Evolutionary conservation across 2,888 invertebrate genomes (phyloP), one percentile per base, ranked within the genome.

Genomic region (Chouioia cunea): DNA sequence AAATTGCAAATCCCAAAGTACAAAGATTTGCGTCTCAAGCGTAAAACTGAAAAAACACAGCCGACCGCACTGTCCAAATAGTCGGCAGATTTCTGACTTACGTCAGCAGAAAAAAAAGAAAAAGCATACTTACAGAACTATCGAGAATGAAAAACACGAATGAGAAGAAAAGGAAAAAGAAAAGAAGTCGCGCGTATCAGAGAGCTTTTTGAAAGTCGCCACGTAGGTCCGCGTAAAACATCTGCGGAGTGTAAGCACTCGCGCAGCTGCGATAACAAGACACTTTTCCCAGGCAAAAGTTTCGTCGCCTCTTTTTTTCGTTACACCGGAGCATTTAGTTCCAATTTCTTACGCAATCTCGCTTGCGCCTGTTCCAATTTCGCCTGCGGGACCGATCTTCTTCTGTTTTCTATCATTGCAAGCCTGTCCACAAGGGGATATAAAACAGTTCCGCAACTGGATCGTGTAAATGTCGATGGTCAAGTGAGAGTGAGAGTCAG

Each of bases 1-100:
- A 36, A 36, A 36, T 36, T 36, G 6, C 36, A 36, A 36, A 36
- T 36, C 12, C 36, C 36, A 36, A 79, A 79, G 79, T 6, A 36
- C 10, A 36, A 36, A 36, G 36, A 36, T 10, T 36, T 10, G 10
- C 36, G 36, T 36, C 6, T 1, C 36, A 36, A 12, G 12, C 36
- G 36, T 6, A 36, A 36, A 36, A 36, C 36, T 36, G 36, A 36
- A 36, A 36, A 36, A 36, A 36, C 36, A 36, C 36, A 36, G 36
- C 36, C 27, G 27, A 27, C 27, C 36, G 36, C 10, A 6, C 36
- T 10, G 36, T 36, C 36, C 6, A 36, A 36, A 36, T 36, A 36
- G 36, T 4, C 36, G 36, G 6, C 36, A 36, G 6, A 36, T 36
- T 36, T 36, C 12, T 36, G 36, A 36, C 36, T 36, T 36, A 12